These are phyloP conservation scores for Unio delphinus DNA, from an alignment of 2,888 invertebrate genomes.

Conservation along the genomic window DNA sequence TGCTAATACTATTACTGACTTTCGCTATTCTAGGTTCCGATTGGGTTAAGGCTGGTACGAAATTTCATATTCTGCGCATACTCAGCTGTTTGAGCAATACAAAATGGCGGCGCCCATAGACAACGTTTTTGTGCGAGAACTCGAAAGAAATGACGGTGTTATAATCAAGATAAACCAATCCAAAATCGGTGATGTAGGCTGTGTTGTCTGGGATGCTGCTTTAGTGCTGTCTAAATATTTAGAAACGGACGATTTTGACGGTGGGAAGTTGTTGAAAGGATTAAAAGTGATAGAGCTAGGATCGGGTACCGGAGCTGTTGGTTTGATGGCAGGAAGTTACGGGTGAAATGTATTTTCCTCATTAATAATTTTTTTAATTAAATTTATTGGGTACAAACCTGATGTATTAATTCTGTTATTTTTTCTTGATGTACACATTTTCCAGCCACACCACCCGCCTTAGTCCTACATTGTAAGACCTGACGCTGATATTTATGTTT, in stretches of 20 bases:
- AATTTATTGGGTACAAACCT: too few relatives aligned
- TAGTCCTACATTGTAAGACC: too few relatives aligned
- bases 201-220: conserved; percentile 87
- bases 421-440: too few relatives aligned
- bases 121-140: conserved; percentile 53
- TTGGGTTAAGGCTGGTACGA: too few relatives aligned
- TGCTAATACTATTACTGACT: too few relatives aligned
- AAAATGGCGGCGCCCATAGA: conserved; percentile 51
- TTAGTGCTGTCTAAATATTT: conserved; percentile 82
- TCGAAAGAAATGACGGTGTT: conserved; percentile 48
- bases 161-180: conserved; percentile 74
- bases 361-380: too few relatives aligned
- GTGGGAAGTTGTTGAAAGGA: conserved; percentile 75
- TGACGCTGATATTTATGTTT: too few relatives aligned
- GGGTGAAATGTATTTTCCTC: conserved; percentile 73
- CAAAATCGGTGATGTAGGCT: conserved; percentile 81
- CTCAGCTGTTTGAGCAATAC: too few relatives aligned
- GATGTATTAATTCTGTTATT: too few relatives aligned
- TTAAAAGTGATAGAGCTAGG: conserved; percentile 81
- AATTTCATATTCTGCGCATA: too few relatives aligned
- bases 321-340: conserved; percentile 80
- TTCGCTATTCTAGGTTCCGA: too few relatives aligned
- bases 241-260: conserved; percentile 73
- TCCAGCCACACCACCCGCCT: too few relatives aligned
- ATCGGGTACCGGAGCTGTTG: conserved; percentile 82